Evolutionary conservation across 2,888 invertebrate genomes (phyloP).

Genomic region (Leptinotarsa juncta): DNA sequence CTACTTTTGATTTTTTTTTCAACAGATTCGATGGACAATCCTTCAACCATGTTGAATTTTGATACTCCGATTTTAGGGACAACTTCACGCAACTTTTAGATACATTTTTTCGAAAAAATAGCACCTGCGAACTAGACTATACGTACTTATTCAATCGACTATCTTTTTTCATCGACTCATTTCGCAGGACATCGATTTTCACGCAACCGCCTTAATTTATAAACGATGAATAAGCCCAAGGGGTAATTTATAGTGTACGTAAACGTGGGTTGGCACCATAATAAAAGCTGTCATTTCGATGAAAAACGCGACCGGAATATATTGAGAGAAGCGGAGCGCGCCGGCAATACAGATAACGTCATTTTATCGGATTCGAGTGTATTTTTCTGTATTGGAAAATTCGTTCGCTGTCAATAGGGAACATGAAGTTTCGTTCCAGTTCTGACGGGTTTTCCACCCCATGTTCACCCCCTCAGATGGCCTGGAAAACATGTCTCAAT

Average conservation of each 20-base stretch:
- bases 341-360: not conserved
- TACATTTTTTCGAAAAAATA: too few relatives aligned
- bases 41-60: too few relatives aligned
- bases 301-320: not conserved
- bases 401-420: not conserved
- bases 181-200: conserved; percentile 3
- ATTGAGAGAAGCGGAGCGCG: not conserved
- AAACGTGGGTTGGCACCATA: not conserved
- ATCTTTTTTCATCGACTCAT: not conserved
- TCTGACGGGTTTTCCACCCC: too few relatives aligned
- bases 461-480: too few relatives aligned
- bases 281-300: not conserved
- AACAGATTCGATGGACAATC: too few relatives aligned
- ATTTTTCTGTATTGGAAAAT: not conserved
- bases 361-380: not conserved
- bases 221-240: not conserved
- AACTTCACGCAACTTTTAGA: too few relatives aligned
- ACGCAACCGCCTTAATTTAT: not conserved
- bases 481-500: too few relatives aligned
- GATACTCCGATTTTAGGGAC: too few relatives aligned
- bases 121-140: too few relatives aligned
- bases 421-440: too few relatives aligned
- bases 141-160: not conserved
- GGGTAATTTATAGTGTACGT: not conserved
- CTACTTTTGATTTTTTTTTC: too few relatives aligned